Percentiles rank a stretch among this genome's conserved stretches.
Evolutionary conservation across 2,113 vertebrate genomes (phyloP).

Genomic region (Grammomys surdaster): DNA sequence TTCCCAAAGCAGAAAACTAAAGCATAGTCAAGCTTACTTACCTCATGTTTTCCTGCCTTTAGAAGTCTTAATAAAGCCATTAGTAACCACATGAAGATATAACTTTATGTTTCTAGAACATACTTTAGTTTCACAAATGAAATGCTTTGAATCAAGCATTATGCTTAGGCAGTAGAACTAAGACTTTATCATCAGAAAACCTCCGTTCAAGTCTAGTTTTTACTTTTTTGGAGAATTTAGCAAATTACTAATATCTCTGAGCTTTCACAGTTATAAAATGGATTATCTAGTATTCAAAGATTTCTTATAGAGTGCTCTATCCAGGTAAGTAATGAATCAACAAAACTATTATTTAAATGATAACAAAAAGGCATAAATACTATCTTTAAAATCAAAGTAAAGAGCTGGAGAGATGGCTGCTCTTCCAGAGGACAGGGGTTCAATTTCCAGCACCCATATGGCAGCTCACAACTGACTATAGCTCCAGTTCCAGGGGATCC

Average conservation of each 20-base stretch:
- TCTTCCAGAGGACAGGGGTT: not conserved
- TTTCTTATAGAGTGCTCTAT: slow-evolving; percentile 4
- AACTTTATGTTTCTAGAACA: slow-evolving; percentile 58
- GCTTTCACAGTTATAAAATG: slow-evolving; percentile 33
- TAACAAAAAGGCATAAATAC: slow-evolving; percentile 42
- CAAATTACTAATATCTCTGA: slow-evolving; percentile 14
- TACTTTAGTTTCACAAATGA: slow-evolving; percentile 43
- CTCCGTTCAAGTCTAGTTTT: slow-evolving; percentile 43
- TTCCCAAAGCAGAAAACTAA: slow-evolving; percentile 52
- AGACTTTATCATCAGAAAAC: slow-evolving; percentile 8
- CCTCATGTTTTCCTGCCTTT: not conserved
- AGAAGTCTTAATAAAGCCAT: not conserved
- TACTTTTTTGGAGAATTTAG: not conserved
- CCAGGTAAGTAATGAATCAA: slow-evolving; percentile 24
- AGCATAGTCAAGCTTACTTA: slow-evolving; percentile 11
- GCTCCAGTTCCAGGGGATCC: not conserved
- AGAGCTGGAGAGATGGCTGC: not conserved
- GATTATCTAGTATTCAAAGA: slow-evolving; percentile 8
- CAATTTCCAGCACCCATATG: not conserved
- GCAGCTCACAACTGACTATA: not conserved
- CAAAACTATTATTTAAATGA: slow-evolving; percentile 18
- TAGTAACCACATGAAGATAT: slow-evolving; percentile 1
- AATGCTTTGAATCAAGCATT: slow-evolving; percentile 16
- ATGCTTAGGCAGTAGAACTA: not conserved
- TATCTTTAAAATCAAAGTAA: slow-evolving; percentile 41